Evolutionary conservation across 1,140 invertebrate genomes (phyloP).

Genomic region (Eubasilissa regina): DNA sequence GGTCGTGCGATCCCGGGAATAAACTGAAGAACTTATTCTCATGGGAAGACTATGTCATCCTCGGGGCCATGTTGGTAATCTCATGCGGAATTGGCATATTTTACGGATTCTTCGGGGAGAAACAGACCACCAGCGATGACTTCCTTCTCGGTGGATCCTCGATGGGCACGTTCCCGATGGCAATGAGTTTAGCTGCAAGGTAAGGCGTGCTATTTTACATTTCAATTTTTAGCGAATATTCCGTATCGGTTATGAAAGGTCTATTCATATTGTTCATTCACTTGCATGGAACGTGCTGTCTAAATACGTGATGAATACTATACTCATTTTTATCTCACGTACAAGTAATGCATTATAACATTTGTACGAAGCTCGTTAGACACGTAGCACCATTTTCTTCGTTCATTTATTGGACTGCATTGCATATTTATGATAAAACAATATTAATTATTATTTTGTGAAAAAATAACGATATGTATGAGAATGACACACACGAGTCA

Average conservation of each 20-base stretch:
- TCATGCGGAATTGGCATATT: slow-evolving; percentile 87
- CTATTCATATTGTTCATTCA: no score
- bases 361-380: no score
- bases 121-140: slow-evolving; percentile 83
- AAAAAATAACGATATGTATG: no score
- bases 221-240: slow-evolving; percentile 30
- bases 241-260: not conserved
- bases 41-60: slow-evolving; percentile 81
- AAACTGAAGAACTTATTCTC: slow-evolving; percentile 66
- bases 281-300: no score
- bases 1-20: slow-evolving; percentile 18
- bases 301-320: no score
- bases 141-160: slow-evolving; percentile 83
- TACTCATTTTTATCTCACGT: no score
- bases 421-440: no score
- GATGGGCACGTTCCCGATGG: slow-evolving; percentile 85
- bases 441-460: no score
- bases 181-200: slow-evolving; percentile 85
- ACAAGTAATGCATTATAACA: no score
- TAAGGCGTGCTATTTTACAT: slow-evolving; percentile 59
- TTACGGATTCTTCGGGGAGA: slow-evolving; percentile 83
- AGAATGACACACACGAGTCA: no score
- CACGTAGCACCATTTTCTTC: no score
- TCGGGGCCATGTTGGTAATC: slow-evolving; percentile 80
- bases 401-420: no score